Conservation (phyloP, 2,113 vertebrate genomes). For the Irena cyanogastra region DNA sequence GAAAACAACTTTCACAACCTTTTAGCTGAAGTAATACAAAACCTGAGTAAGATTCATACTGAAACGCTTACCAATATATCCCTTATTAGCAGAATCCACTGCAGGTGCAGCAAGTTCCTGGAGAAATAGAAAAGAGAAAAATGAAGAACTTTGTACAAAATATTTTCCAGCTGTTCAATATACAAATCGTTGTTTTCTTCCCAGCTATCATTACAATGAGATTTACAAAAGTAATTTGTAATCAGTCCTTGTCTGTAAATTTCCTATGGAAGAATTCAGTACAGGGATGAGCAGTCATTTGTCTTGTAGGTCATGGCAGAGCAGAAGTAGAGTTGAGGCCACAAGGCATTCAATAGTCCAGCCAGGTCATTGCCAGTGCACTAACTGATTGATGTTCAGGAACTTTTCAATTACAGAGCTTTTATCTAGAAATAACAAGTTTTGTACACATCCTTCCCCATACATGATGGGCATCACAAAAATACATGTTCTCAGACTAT, state of each 20-base stretch:
- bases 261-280: neutral
- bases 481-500: neutral
- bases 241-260: neutral
- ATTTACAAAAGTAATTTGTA: neutral
- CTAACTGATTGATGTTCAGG: neutral
- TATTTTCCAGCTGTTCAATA: neutral
- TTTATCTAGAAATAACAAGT: neutral
- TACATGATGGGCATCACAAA: neutral
- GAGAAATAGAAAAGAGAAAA: neutral
- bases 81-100: constrained; percentile 82
- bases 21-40: neutral
- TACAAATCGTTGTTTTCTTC: neutral
- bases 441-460: neutral
- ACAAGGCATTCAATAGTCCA: neutral
- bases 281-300: neutral
- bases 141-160: neutral
- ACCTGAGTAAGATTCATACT: neutral
- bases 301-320: neutral
- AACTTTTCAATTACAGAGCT: neutral
- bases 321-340: neutral
- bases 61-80: constrained; percentile 85
- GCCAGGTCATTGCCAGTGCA: neutral
- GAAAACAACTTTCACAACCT: neutral
- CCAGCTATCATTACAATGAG: neutral
- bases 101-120: constrained; percentile 88